Percentiles rank a stretch among this genome's conserved stretches.
Conservation (phyloP, 2,113 vertebrate species). For the Hystrix cristata region DNA sequence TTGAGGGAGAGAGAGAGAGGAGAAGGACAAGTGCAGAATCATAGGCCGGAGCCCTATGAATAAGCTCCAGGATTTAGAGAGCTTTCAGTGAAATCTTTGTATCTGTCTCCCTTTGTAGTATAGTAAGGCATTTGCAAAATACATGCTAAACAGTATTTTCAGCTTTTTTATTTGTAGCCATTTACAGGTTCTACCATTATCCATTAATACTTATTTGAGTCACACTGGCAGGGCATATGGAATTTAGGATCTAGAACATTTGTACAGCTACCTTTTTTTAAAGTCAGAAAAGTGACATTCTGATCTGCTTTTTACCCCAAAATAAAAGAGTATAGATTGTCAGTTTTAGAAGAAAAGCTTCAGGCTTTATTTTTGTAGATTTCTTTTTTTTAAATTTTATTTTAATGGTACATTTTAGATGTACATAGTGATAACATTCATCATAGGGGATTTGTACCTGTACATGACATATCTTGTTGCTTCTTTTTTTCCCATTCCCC, state of each 20-base stretch:
- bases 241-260: neutral
- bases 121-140: rapidly evolving
- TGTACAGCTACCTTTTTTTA: slow-evolving; percentile 14
- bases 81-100: neutral
- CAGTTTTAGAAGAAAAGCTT: slow-evolving; percentile 28
- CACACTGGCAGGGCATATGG: neutral
- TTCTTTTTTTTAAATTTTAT: too few species aligned
- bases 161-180: rapidly evolving
- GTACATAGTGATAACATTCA: too few species aligned
- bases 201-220: neutral
- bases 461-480: too few species aligned
- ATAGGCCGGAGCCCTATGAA: neutral
- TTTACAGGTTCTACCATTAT: neutral
- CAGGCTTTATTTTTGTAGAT: slow-evolving; percentile 4
- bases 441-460: too few species aligned
- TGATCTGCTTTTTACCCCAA: neutral
- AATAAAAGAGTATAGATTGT: slow-evolving; percentile 12
- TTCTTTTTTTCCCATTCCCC: too few species aligned
- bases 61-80: neutral
- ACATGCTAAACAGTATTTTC: neutral
- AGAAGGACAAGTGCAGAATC: neutral
- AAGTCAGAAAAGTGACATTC: slow-evolving; percentile 23
- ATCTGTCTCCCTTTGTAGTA: neutral
- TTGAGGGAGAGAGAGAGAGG: neutral
- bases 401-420: too few species aligned